Evolutionary conservation across 2,113 vertebrate species (phyloP).

Genomic region (Corythaeola cristata): DNA sequence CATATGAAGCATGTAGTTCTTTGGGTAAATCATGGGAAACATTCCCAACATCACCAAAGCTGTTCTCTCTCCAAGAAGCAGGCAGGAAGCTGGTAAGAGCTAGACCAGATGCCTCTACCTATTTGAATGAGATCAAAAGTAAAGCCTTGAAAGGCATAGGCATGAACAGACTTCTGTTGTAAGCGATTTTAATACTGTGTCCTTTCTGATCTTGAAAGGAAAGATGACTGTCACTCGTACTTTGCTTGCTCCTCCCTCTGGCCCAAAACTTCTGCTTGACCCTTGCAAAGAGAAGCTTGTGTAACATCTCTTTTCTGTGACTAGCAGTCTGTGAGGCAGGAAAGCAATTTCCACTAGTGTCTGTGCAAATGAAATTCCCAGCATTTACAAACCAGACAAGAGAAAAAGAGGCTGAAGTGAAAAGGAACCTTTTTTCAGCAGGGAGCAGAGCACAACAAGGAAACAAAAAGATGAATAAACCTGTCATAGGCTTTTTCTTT

Average conservation of each 20-base stretch:
- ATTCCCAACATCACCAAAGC: neutral
- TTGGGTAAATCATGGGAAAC: neutral
- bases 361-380: conserved; percentile 9
- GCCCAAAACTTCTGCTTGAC: neutral
- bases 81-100: neutral
- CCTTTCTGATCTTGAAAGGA: neutral
- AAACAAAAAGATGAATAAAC: conserved; percentile 71
- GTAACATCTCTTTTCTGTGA: neutral
- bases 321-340: neutral
- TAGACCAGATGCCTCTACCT: neutral
- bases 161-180: neutral
- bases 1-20: neutral
- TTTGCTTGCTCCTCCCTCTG: neutral
- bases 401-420: conserved; percentile 29
- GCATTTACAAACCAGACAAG: conserved; percentile 52
- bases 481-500: conserved; percentile 62
- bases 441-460: conserved; percentile 43
- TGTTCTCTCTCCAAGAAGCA: neutral
- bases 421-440: neutral
- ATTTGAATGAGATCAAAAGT: conserved; percentile 17
- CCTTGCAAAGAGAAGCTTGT: neutral
- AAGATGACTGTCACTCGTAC: neutral
- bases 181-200: neutral
- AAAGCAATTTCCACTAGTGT: neutral
- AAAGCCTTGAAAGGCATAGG: neutral